Evolutionary conservation across 2,888 invertebrate genomes (phyloP).

Genomic region (Phyllotreta striolata): DNA sequence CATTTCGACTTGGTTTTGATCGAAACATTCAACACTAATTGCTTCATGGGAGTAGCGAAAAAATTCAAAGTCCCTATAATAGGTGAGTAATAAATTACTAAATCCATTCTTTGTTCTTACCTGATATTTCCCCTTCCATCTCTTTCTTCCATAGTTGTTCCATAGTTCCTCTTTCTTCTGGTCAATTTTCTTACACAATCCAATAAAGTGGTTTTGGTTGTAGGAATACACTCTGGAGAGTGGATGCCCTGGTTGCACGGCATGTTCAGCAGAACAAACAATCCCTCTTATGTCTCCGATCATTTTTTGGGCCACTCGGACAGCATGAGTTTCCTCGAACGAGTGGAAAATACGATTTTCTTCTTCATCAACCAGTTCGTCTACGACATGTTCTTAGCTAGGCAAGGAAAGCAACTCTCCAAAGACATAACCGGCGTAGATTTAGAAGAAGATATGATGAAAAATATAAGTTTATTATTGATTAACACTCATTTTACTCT

Average conservation of each 20-base stretch:
- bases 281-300: constrained; percentile 62
- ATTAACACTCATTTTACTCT: constrained; percentile 62
- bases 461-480: constrained; percentile 61
- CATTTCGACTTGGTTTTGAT: constrained; percentile 73
- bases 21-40: constrained; percentile 76
- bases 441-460: constrained; percentile 60
- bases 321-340: constrained; percentile 52
- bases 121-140: too few species aligned
- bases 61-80: constrained; percentile 66
- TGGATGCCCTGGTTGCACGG: constrained; percentile 62
- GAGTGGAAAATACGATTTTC: constrained; percentile 59
- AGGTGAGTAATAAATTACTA: constrained; percentile 50
- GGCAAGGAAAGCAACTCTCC: constrained; percentile 49
- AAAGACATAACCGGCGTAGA: constrained; percentile 60
- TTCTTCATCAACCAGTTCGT: constrained; percentile 35
- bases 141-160: too few species aligned
- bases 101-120: not conserved
- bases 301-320: constrained; percentile 57
- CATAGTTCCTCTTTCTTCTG: not conserved
- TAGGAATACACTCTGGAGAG: constrained; percentile 39
- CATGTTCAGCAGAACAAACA: constrained; percentile 62
- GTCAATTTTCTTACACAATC: too few species aligned
- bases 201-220: too few species aligned
- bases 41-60: constrained; percentile 72
- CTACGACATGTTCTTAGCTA: constrained; percentile 21